Evolutionary conservation across 2,797 vertebrate genomes (phyloP).

Genomic region (Apogon hyalosoma): DNA sequence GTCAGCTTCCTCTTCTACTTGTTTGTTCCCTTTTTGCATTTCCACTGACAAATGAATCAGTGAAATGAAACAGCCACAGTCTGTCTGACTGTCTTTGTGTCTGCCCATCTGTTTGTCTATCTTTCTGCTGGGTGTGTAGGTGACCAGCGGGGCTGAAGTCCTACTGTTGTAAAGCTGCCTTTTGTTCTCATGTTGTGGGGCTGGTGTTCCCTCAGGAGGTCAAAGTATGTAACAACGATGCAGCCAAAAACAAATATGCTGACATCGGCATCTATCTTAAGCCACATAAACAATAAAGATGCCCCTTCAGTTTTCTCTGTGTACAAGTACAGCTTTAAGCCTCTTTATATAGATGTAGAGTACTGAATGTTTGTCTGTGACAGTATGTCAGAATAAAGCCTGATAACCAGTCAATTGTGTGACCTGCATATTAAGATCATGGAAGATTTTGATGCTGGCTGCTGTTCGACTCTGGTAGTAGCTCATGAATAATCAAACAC

Average conservation of each 20-base stretch:
- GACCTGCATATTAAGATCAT: not conserved
- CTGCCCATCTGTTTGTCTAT: no score
- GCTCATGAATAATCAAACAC: conserved; percentile 33
- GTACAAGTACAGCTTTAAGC: no score
- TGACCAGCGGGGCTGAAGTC: not conserved
- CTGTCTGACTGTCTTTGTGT: not conserved
- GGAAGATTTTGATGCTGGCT: not conserved
- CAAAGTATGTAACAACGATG: conserved; percentile 9
- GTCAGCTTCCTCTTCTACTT: conserved; percentile 2
- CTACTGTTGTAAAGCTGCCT: not conserved
- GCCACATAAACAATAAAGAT: no score
- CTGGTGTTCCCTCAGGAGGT: conserved; percentile 28
- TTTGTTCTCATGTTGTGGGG: conserved; percentile 19
- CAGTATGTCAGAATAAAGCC: no score
- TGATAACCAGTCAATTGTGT: not conserved
- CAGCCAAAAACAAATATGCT: not conserved
- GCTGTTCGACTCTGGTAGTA: not conserved
- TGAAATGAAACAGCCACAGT: not conserved
- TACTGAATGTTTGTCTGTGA: no score
- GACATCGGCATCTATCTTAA: no score
- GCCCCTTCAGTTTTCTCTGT: no score
- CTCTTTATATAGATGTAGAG: no score
- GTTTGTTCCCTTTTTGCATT: conserved; percentile 8
- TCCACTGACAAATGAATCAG: not conserved
- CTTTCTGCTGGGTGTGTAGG: not conserved